Evolutionary conservation across 2,888 invertebrate species (phyloP).

Genomic region (Diarsia dahlii): DNA sequence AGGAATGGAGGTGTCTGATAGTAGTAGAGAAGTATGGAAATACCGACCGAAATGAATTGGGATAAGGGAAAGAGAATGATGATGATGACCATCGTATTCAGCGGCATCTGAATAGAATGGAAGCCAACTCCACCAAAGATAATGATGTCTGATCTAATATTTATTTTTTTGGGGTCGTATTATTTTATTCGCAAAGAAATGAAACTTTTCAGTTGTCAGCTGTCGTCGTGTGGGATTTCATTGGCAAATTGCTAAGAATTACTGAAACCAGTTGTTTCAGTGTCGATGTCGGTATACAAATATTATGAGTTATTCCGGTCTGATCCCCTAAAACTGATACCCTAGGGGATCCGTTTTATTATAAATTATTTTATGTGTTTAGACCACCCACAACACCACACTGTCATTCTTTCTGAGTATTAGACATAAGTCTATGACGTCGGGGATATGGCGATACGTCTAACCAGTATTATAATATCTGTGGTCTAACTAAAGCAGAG

Average conservation of each 20-base stretch:
- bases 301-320: too few relatives aligned
- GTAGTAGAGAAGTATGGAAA: too few relatives aligned
- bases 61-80: too few relatives aligned
- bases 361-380: too few relatives aligned
- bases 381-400: constrained; percentile 18
- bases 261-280: constrained; percentile 11
- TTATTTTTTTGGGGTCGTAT: neutral
- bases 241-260: constrained; percentile 15
- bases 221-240: constrained; percentile 19
- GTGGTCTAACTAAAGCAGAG: too few relatives aligned
- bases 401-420: neutral
- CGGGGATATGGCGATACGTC: too few relatives aligned
- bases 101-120: neutral
- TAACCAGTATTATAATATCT: too few relatives aligned
- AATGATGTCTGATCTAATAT: neutral
- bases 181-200: constrained; percentile 1
- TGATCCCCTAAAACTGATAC: too few relatives aligned
- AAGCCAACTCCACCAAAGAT: neutral
- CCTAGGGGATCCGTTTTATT: too few relatives aligned
- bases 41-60: too few relatives aligned
- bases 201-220: constrained; percentile 11
- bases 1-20: too few relatives aligned
- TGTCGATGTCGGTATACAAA: constrained; percentile 2
- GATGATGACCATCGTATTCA: too few relatives aligned
- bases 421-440: neutral